A percentile compares a stretch with the other conserved stretches of the same genome.
Conservation (phyloP, 2,888 invertebrate species). For the Shargacucullia verbasci region DNA sequence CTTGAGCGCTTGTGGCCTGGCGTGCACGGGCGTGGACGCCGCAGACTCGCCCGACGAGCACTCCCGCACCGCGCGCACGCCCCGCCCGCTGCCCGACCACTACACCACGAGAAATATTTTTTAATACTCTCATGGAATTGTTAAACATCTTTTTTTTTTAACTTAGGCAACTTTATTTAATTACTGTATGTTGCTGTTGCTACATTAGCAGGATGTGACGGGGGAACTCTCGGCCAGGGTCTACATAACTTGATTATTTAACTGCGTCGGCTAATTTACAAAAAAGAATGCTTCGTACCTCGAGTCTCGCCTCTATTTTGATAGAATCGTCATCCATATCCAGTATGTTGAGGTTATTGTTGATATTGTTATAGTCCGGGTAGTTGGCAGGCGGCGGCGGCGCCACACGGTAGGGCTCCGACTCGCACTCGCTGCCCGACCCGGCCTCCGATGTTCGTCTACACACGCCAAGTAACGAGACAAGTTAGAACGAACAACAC, state of each 20-base stretch:
- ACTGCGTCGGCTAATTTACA: too few species aligned
- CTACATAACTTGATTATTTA: too few species aligned
- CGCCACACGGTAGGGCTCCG: constrained; percentile 51
- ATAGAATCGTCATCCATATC: constrained; percentile 86
- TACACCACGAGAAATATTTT: constrained; percentile 16
- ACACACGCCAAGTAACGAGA: not conserved
- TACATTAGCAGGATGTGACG: too few species aligned
- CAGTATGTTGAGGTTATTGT: constrained; percentile 83
- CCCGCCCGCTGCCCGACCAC: constrained; percentile 41
- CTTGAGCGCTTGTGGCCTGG: constrained; percentile 74
- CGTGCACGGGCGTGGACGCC: constrained; percentile 89
- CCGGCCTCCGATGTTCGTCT: constrained; percentile 61
- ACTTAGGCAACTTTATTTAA: too few species aligned
- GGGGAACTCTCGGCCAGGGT: too few species aligned
- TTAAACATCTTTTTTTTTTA: too few species aligned
- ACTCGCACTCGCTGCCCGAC: constrained; percentile 58
- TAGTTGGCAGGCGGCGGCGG: constrained; percentile 55
- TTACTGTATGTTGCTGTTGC: too few species aligned
- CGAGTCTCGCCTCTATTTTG: constrained; percentile 80
- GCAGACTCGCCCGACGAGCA: constrained; percentile 70
- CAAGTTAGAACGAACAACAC: too few species aligned
- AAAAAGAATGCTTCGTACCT: constrained; percentile 59
- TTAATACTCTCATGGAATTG: too few species aligned
- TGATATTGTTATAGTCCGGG: constrained; percentile 77
- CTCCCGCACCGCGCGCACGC: constrained; percentile 42